phyloP scores from a whole-genome alignment of 2,797 vertebrate species.

The Myioborus melanocephalus region DNA sequence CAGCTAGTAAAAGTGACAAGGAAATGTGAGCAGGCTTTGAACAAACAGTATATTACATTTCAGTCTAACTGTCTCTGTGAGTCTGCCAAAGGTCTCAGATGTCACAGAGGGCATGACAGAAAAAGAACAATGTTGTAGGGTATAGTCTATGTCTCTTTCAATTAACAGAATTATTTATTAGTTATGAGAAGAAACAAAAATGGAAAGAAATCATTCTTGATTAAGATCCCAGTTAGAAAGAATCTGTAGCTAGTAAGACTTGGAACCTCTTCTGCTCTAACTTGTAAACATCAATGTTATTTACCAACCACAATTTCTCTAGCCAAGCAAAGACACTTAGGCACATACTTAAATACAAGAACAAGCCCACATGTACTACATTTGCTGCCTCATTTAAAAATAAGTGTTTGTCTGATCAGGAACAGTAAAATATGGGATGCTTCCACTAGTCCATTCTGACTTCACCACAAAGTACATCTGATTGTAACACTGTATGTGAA shows the following conservation, averaged over 20 bases:
- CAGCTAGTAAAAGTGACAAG: neutral
- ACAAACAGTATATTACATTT: neutral
- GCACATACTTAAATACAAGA: neutral
- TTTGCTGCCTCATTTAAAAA: neutral
- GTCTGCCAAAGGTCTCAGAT: neutral
- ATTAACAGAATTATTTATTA: constrained; percentile 4
- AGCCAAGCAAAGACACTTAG: neutral
- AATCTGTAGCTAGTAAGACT: neutral
- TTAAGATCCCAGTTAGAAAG: neutral
- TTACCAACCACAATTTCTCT: neutral
- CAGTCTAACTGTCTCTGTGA: neutral
- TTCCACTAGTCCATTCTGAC: neutral
- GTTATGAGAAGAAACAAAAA: neutral
- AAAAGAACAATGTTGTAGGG: neutral
- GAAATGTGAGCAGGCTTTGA: neutral
- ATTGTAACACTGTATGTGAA: neutral
- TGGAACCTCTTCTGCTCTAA: neutral
- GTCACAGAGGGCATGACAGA: neutral
- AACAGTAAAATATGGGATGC: neutral
- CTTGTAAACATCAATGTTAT: neutral
- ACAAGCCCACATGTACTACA: neutral
- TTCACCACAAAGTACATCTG: neutral
- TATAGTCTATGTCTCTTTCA: neutral
- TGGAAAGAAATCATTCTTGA: neutral
- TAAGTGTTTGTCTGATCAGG: neutral